Evolutionary conservation across 2,113 vertebrate species (phyloP), one percentile per base, ranked within the genome.

Genomic region (Oncorhynchus keta): DNA sequence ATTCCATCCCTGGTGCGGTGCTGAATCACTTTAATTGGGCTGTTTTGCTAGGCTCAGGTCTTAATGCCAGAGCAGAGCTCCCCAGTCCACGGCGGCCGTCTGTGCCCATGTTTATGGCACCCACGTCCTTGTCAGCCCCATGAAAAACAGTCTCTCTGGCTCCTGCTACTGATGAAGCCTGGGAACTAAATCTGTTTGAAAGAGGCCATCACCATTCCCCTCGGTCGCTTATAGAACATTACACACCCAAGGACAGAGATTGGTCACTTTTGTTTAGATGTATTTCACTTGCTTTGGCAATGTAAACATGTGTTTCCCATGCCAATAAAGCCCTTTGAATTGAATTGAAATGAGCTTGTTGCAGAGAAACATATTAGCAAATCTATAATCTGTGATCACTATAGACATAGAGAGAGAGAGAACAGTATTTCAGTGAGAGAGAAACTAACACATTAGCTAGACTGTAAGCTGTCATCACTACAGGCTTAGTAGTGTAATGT

Each of bases 21-120:
- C 68, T 81, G 70, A 79, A 32, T 80, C 73, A 57, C 68, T 65
- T 57, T 71, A 68, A 28, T 22, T 45, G 69, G 16, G 8, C 51
- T 55, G 24, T 18, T 62, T 75, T 59, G 18, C 35, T 51, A 59
- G 28, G 13, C 71, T 79, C 48, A 66, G 30, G 70, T 74, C 45
- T 68, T 20, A 24, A 13, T 73, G 62, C 74, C 35, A 74, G 68
- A 45, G 67, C 49, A 55, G 16, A 18, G 35, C 66, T 16, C 26
- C 16, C 73, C 45, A 48, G 32, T 22, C 20, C 24, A 35, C 2
- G 4, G 24, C 26, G 9, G 9, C 39, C 5, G 49, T 9, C 39
- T 45, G 16, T 70, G 49, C 49, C 51, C 11, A 1, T 75, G 32
- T 73, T 73, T 71, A 61, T 65, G 20, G 75, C 64, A 64, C 30